Conservation (phyloP, 2,888 invertebrate species). For the Phyllotreta striolata region DNA sequence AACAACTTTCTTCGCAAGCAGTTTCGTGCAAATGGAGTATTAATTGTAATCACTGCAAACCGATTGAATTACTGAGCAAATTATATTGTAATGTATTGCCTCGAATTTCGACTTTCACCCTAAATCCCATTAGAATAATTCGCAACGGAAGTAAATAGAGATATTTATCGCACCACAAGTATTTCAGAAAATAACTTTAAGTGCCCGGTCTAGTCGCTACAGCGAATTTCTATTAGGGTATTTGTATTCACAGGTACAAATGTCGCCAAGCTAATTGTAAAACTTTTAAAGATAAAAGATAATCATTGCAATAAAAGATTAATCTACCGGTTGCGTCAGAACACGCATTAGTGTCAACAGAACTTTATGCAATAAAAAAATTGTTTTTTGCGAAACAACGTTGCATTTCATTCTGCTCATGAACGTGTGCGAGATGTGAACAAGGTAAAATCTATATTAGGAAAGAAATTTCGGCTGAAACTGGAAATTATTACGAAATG, state of each 20-base stretch:
- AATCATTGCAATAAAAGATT: constrained; percentile 11
- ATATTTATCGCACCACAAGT: neutral
- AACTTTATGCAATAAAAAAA: neutral
- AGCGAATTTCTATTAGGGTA: constrained; percentile 3
- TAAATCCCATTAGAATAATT: constrained; percentile 11
- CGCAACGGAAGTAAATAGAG: constrained; percentile 3
- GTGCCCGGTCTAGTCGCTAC: constrained; percentile 5
- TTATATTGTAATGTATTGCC: neutral
- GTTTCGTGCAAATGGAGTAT: too few species aligned
- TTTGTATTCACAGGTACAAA: constrained; percentile 4
- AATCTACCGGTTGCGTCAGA: constrained; percentile 1
- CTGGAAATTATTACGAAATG: too few species aligned
- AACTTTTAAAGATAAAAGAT: constrained; percentile 10
- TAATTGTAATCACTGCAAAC: neutral
- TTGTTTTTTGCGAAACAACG: neutral
- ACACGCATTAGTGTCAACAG: neutral
- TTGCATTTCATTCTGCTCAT: too few species aligned
- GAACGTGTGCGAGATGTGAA: too few species aligned
- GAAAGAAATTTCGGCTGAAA: too few species aligned
- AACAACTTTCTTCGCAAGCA: neutral
- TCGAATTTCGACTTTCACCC: constrained; percentile 8
- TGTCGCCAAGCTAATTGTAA: constrained; percentile 13
- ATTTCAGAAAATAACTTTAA: constrained; percentile 4
- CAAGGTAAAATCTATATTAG: too few species aligned
- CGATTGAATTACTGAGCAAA: constrained; percentile 1